Base-by-base conservation (phyloP, 2,888 invertebrate genomes). In the Volucella inanis region DNA sequence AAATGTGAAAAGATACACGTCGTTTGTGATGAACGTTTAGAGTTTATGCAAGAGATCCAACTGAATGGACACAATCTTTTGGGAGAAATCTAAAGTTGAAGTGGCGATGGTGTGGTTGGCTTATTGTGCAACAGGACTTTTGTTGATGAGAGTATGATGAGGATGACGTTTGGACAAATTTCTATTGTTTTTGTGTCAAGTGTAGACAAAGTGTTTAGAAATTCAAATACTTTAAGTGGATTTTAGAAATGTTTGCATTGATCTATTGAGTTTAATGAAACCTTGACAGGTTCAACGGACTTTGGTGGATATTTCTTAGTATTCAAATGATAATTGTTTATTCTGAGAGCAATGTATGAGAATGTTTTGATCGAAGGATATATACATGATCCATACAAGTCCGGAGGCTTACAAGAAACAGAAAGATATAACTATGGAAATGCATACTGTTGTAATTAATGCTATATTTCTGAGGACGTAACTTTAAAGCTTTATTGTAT, bases 21-120 rank as follows among this genome's bases (percentile, higher is more conserved):
- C 41, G 41, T 75, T 47, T 50, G 64, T 68, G 80, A 74, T 74
- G 67, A 45, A 55, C 47, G 15, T 52, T 38, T 52, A 22, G 52
- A 18, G 38, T 72, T n/a, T 79, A 50, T 12, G 39, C 62, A 39
- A 43, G 45, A 57, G 50, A 52, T 72, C 18, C 39, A 47, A 62
- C 61, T 49, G 62, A 70, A 70, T 57, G 64, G 67, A 82, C 71
- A 49, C 12, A 72, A 82, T 82, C 82, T 77, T 65, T 67, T 62
- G 52, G 54, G 18, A 12, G 59, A 55, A 55, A 82, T 82, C 82
- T 67, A 47, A 10, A 39, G 14, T 43, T 72, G 55, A 61, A 76
- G 76, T 65, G 59, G 52, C 41, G 41, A n/a, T 12, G 31, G 14
- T n/a, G 11, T 1, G 12, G 38, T 57, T 12, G 12, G 31, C 52